Conservation (phyloP, 2,797 vertebrate species). For the Sternotherus odoratus region DNA sequence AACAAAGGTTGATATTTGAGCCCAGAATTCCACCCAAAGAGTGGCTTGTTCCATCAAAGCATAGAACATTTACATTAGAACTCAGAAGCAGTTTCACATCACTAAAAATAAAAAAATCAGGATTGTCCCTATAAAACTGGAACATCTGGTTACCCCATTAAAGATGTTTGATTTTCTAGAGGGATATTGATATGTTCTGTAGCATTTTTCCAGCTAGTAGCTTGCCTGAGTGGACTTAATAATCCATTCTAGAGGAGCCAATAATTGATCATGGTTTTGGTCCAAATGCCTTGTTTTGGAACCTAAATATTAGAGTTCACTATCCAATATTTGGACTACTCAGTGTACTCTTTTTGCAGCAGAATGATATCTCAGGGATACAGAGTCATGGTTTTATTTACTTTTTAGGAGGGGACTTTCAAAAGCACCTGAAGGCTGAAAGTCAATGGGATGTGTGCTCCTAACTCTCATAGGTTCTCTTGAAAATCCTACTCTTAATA, state of each 20-base stretch:
- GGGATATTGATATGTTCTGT: not conserved
- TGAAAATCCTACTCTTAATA: not conserved
- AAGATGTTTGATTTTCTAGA: not conserved
- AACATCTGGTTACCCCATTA: not conserved
- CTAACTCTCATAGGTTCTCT: not conserved
- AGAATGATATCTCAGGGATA: not conserved
- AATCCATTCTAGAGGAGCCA: not conserved
- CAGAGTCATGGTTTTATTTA: not conserved
- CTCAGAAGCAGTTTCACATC: not conserved
- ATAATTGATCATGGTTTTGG: not conserved
- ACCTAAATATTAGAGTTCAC: not conserved
- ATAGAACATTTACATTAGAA: not conserved
- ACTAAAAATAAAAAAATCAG: not conserved
- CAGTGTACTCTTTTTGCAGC: not conserved
- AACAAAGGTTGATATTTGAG: not conserved
- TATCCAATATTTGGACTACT: fast-evolving
- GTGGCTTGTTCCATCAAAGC: not conserved
- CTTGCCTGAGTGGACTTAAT: not conserved
- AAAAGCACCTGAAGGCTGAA: not conserved
- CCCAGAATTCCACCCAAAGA: not conserved
- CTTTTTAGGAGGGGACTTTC: not conserved
- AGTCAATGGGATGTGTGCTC: not conserved
- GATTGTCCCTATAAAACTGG: too few species aligned
- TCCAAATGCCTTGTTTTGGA: not conserved
- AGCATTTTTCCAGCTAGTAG: not conserved